Percentiles rank a stretch among this genome's conserved stretches.
phyloP scores from a whole-genome alignment of 2,797 vertebrate species.

The Hydrocynus forskahlii region DNA sequence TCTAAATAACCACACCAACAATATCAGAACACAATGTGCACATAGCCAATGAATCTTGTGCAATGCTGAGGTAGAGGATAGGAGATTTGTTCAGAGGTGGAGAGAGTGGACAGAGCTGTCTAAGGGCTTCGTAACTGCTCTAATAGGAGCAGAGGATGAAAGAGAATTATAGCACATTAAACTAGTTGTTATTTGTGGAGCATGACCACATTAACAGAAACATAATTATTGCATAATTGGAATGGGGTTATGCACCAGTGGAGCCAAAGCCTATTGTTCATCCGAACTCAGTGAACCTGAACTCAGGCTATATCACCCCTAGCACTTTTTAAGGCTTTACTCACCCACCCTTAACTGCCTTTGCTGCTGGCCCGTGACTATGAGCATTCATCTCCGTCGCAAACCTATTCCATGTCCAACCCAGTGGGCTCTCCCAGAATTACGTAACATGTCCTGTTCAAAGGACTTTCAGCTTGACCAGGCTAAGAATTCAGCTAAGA shows the following conservation, averaged over 20 bases:
- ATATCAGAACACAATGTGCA: too few relatives aligned
- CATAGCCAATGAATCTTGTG: too few relatives aligned
- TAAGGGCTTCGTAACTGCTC: background rate
- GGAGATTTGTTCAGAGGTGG: too few relatives aligned
- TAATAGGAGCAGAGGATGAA: constrained; percentile 12
- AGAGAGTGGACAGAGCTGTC: background rate
- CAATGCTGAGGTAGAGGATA: too few relatives aligned
- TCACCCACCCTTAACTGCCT: constrained; percentile 31
- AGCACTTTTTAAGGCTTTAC: constrained; percentile 15
- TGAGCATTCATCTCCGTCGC: constrained; percentile 37
- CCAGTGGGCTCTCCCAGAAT: constrained; percentile 27
- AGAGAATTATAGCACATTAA: constrained; percentile 29
- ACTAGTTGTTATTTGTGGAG: background rate
- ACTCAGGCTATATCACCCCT: constrained; percentile 7
- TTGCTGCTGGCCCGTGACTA: constrained; percentile 29
- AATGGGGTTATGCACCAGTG: background rate
- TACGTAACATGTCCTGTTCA: constrained; percentile 43
- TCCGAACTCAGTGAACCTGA: constrained; percentile 42
- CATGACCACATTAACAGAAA: background rate
- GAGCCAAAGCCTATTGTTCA: constrained; percentile 25
- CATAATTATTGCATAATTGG: constrained; percentile 1
- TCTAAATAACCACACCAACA: too few relatives aligned
- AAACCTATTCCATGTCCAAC: constrained; percentile 39
- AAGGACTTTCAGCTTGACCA: constrained; percentile 31
- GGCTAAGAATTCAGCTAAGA: constrained; percentile 23